phyloP scores from a whole-genome alignment of 2,113 vertebrate genomes.

The Dromas ardeola region DNA sequence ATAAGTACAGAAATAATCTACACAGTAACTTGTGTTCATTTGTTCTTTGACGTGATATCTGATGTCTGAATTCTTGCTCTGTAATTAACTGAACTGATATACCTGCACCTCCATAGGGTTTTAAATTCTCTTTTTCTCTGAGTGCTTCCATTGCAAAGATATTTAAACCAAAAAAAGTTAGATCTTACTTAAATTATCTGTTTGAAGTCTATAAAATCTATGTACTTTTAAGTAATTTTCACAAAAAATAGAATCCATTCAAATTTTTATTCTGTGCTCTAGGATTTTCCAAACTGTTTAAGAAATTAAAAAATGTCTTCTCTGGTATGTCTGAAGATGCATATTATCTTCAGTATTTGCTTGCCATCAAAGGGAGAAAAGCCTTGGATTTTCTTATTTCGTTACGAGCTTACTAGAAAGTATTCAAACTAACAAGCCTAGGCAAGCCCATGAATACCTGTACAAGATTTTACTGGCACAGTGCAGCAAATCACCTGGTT shows the following conservation, averaged over 20 bases:
- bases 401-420: background rate
- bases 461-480: background rate
- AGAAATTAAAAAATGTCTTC: background rate
- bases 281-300: background rate
- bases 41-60: background rate
- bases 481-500: background rate
- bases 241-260: background rate
- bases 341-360: background rate
- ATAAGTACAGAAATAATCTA: background rate
- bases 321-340: background rate
- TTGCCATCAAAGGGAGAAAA: background rate
- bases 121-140: background rate
- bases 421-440: background rate
- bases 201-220: background rate
- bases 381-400: background rate
- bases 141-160: background rate
- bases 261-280: background rate
- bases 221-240: background rate
- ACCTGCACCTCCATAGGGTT: accelerated
- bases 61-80: background rate
- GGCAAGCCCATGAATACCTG: background rate
- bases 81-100: background rate
- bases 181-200: background rate
- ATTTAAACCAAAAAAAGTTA: background rate
- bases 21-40: background rate